Evolutionary conservation across 92 coral and sea anemone species (phyloP).

Genomic region (Diadumene lineata): DNA sequence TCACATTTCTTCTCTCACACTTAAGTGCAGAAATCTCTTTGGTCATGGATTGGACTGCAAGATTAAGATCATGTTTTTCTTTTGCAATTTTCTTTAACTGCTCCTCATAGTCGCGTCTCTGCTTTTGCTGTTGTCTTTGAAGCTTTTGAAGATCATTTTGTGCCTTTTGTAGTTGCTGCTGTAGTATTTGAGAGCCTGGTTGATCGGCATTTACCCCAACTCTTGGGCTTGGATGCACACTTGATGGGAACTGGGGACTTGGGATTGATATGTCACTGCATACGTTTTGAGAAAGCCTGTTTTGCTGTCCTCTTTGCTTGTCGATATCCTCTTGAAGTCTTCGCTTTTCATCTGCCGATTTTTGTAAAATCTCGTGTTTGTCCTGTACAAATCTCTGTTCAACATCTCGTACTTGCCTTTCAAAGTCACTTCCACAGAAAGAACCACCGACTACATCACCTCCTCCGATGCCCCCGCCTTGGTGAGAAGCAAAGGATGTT

Average conservation of each 20-base stretch:
- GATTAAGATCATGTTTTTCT: constrained; percentile 47
- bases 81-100: constrained; percentile 22
- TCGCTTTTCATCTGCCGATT: constrained; percentile 60
- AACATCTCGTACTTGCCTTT: constrained; percentile 44
- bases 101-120: constrained; percentile 34
- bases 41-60: constrained; percentile 58
- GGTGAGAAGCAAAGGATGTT: neutral
- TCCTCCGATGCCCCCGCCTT: neutral
- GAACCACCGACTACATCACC: neutral
- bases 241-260: neutral
- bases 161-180: constrained; percentile 56
- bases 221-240: neutral
- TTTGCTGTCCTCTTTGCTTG: constrained; percentile 39
- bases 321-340: constrained; percentile 51
- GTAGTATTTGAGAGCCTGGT: constrained; percentile 27
- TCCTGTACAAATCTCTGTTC: constrained; percentile 33
- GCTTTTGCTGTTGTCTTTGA: constrained; percentile 44
- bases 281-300: constrained; percentile 21
- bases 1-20: constrained; percentile 54
- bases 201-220: neutral
- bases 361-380: constrained; percentile 43
- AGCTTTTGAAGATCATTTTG: constrained; percentile 43
- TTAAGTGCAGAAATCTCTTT: constrained; percentile 59
- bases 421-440: constrained; percentile 21
- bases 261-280: constrained; percentile 41